Base-by-base conservation (phyloP, 2,113 vertebrate genomes). In the Elephantulus edwardii region DNA sequence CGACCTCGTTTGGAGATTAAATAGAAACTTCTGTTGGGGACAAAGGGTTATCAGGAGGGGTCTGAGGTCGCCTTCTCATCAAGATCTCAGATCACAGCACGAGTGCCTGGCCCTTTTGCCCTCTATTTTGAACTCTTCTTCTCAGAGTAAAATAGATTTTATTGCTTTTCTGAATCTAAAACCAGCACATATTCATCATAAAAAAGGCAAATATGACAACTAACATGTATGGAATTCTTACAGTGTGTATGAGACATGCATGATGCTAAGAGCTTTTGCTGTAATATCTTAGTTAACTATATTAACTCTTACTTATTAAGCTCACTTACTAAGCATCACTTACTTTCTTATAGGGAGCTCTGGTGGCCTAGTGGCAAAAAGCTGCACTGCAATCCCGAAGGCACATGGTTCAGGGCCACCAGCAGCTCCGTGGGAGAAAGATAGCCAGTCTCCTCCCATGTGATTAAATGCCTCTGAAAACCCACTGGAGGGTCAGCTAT, bases 181-280 rank as follows among this genome's bases (percentile, higher is more conserved):
- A 88, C 20, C 33, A 84, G 60, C 19, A 48, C 5, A 64, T 35
- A 38, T 9, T 13, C 8, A 64, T 20, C 30, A 16, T 22, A 79
- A 80, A 78, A 68, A 40, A 64, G 38, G 33, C 3, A 62, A 28
- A 62, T 6, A 8, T 26, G 38, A 62, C 5, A 26, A 19, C 35
- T 22, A 42, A 28, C 4, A 19, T 8, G n/a, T 14, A 48, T 0
- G 38, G 54, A 16, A 12, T 46, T 62, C 70, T 60, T 10, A n/a
- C 0, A 26, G 20, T 2, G 12, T n/a, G 4, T 1, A n/a, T n/a
- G n/a, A n/a, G 2, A 77, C 17, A 17, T n/a, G n/a, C 30, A 54
- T 26, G 17, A 33, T 60, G 54, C 16, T 72, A 44, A 58, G 30
- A 68, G 33, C 20, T 44, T 87, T 50, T 81, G 40, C 74, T 77